Evolutionary conservation across 35 echinoderm and acorn worm species (phyloP), one percentile per base, ranked within the genome.

Genomic region (Apostichopus parvimensis): DNA sequence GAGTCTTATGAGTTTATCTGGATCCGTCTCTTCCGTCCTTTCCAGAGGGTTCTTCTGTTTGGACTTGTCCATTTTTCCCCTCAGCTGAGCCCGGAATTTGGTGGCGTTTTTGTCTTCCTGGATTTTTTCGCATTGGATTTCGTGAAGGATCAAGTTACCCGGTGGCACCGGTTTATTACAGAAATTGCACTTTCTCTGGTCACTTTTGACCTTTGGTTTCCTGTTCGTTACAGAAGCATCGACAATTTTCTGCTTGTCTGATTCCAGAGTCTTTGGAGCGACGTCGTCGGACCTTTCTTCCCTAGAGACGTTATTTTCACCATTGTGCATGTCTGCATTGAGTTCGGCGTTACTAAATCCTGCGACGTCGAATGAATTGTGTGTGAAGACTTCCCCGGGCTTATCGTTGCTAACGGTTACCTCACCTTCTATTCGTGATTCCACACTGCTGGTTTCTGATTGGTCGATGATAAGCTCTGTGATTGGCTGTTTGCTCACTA

Each of bases 121-220:
- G 3, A 92, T 92, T 65, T 93, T 96, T 58, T 99, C 97, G 60
- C 97, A 99, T 25, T 96, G 79, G 17, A 99, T 96, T 80, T 99
- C 97, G 77, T 99, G 97, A 13, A 99, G 93, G 11, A 99, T 78
- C 9, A 91, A 71, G 77, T 94, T 99, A 2, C 92, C 95, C 0
- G 92, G 54, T 5, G 93, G 91, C 4, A 99, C 55, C 57, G 26
- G 68, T 75, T 96, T 95, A 10, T 86, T 78, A 68, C 97, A 99
- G 28, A 87, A 89, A 9, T 80, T 87, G 60, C 97, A 99, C 26
- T 91, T 79, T 22, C 89, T 91, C n/a, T 52, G 14, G 9, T 72
- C 15, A 73, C n/a, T 84, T 84, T 58, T 23, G 7, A 10, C 81
- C 17, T 60, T 84, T 84, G 81, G 1, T 61, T 61, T 61, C 12